Evolutionary conservation across 2,797 vertebrate species (phyloP), one percentile per base, ranked within the genome.

Genomic region (Microctenopoma stevenorrisi): DNA sequence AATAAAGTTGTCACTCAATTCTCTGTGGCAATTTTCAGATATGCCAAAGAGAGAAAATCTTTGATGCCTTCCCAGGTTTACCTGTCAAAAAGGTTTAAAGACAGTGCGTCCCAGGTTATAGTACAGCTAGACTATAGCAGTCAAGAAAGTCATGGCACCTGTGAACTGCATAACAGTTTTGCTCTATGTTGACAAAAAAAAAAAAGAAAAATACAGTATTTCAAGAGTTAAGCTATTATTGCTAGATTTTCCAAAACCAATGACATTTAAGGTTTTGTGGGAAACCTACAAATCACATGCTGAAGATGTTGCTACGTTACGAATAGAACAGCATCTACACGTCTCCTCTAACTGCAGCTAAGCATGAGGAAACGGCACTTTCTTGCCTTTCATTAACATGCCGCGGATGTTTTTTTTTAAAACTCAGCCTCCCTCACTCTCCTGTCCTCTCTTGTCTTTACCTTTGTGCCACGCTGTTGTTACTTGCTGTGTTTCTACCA

Each of bases 1-100:
- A 93, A 94, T 93, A 89, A 90, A 92, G 88, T 90, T 92, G 92
- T 93, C 92, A 92, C 83, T 94, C 91, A 90, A 88, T 86, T 91
- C 88, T 88, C 86, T 57, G 86, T 88, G 88, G 90, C 89, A 86
- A 86, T 89, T 86, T 82, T 91, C 82, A 84, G 84, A 86, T 90
- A 86, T 85, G 86, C 79, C 79, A 88, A 90, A 82, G 83, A 86
- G 83, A 88, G 85, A 82, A 81, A 81, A 85, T 83, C 81, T 93
- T 90, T 92, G 88, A 90, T 86, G 87, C 79, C 81, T 91, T 90
- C 73, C 78, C 61, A 72, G 82, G 88, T 88, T 86, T 88, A 84
- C 87, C 87, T 89, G 86, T 87, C 85, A 88, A 18, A 84, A 84
- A 84, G 84, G 83, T 91, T 91, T 89, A 81, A 87, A 90, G 62